Evolutionary conservation across 2,797 vertebrate genomes (phyloP).

Genomic region (Poeciliopsis presidionis): DNA sequence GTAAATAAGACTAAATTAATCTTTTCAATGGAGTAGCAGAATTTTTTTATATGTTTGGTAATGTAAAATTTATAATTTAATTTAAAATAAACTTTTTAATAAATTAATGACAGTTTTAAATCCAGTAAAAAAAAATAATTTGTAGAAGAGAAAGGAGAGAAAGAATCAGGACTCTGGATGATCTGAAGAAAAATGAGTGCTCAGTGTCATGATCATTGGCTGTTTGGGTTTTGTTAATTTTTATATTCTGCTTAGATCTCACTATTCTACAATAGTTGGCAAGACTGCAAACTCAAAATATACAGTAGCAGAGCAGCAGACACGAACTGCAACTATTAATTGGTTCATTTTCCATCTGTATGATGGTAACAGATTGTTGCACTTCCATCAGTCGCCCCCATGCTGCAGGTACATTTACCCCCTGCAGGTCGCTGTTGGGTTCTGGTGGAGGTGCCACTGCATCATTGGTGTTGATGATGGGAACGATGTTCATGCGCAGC

Average conservation of each 20-base stretch:
- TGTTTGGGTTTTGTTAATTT: too few relatives aligned
- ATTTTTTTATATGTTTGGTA: too few relatives aligned
- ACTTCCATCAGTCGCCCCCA: slow-evolving; percentile 32
- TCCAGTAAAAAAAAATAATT: too few relatives aligned
- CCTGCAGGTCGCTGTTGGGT: slow-evolving; percentile 97
- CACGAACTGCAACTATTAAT: slow-evolving; percentile 15
- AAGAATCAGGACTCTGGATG: background rate
- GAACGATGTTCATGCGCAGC: slow-evolving; percentile 97
- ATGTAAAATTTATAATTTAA: too few relatives aligned
- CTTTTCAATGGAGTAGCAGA: background rate
- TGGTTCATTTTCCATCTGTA: background rate
- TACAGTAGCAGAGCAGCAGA: slow-evolving; percentile 1
- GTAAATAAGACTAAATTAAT: background rate
- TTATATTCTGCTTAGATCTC: too few relatives aligned
- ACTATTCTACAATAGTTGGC: slow-evolving; percentile 11
- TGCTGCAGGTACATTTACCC: slow-evolving; percentile 92
- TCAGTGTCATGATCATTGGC: too few relatives aligned
- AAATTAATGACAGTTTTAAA: too few relatives aligned
- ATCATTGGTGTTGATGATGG: slow-evolving; percentile 98
- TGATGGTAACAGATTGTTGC: slow-evolving; percentile 13
- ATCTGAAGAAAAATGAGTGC: background rate
- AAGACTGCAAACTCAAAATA: slow-evolving; percentile 19
- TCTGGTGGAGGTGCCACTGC: slow-evolving; percentile 96
- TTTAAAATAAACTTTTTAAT: too few relatives aligned
- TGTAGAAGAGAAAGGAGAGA: background rate